A percentile compares a stretch with the other conserved stretches of the same genome.
phyloP scores from a whole-genome alignment of 2,797 vertebrate species.

The Hippocampus kuda region DNA sequence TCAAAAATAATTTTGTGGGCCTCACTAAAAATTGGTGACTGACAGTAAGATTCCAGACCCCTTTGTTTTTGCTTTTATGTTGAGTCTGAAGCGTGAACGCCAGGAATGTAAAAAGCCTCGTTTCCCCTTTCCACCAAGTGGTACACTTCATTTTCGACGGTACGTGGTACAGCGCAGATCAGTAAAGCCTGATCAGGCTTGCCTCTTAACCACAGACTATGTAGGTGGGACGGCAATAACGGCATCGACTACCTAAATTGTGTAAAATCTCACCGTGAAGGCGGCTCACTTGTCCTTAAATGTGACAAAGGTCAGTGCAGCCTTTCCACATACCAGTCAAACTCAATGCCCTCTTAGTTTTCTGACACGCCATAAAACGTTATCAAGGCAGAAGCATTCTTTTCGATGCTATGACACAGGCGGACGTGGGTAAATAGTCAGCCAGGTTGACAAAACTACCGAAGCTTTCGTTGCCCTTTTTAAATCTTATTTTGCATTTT shows the following conservation, averaged over 20 bases:
- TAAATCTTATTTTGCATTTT: background rate
- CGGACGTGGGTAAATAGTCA: background rate
- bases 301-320: background rate
- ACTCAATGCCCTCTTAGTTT: background rate
- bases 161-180: background rate
- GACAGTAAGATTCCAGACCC: background rate
- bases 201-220: background rate
- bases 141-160: background rate
- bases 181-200: background rate
- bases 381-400: background rate
- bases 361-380: background rate
- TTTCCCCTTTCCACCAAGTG: conserved; percentile 5
- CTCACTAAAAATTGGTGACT: background rate
- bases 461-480: background rate
- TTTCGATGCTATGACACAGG: background rate
- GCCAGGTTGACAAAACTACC: background rate
- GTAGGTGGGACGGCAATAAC: background rate
- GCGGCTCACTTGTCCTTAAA: background rate
- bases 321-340: background rate
- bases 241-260: background rate
- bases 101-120: conserved; percentile 10
- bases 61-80: background rate
- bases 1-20: background rate
- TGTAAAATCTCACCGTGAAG: background rate
- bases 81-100: conserved; percentile 1